Evolutionary conservation across 2,888 invertebrate species (phyloP), one percentile per base, ranked within the genome.

Genomic region (Tetheella fluctuosa): DNA sequence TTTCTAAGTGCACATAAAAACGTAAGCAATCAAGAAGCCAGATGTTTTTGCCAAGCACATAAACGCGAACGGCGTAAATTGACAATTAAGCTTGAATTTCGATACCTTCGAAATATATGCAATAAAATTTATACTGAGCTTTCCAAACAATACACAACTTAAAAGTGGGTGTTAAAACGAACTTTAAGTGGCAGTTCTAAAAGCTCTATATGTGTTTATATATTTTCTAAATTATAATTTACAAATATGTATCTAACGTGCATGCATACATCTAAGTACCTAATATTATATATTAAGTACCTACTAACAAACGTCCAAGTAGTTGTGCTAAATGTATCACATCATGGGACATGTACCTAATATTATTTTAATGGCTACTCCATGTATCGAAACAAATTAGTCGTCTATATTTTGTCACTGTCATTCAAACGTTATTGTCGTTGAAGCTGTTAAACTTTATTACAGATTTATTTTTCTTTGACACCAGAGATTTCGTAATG

Each of bases 1-100:
- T 85, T 86, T 82, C 84, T 84, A 87, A 89, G 88, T 88, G 87
- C 86, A 81, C 88, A 88, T 91, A 90, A 90, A 89, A 90, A 89
- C 85, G 86, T 84, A 83, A 86, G 86, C 89, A 90, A 91, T 89
- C 90, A 90, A 83, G 77, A 77, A 74, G 85, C 89, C 89, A 89
- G 89, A 86, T 91, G 90, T 88, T 90, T 86, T 89, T 84, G 81
- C 87, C 77, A 77, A 81, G 81, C 83, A 82, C 87, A 88, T 90
- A 90, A 90, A 90, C 84, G 79, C 61, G 80, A 85, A 83, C 82
- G 84, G 86, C 85, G 88, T 86, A 87, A 89, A 89, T 86, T 88
- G 88, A 77, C 88, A 89, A 90, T 90, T 88, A 90, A 88, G 83
- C 83, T 83, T 71, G 82, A 87, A 80, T 88, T 89, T 86, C 90